phyloP scores from a whole-genome alignment of 1,140 invertebrate species.

The Melanaphis sacchari region DNA sequence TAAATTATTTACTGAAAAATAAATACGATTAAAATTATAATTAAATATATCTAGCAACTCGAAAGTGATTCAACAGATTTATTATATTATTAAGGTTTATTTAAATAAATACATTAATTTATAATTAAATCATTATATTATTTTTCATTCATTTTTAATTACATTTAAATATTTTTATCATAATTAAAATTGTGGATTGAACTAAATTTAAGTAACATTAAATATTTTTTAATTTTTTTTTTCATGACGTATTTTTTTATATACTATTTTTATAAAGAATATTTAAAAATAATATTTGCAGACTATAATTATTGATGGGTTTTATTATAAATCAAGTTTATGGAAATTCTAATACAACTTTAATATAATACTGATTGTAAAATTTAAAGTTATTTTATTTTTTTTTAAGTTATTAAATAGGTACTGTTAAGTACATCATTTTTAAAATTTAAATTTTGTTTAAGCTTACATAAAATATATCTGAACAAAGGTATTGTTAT shows the following conservation, averaged over 20 bases:
- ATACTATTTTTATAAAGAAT: too few species aligned
- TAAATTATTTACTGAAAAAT: background rate
- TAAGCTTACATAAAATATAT: background rate
- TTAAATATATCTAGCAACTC: background rate
- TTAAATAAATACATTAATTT: background rate
- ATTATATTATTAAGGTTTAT: background rate
- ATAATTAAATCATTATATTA: background rate
- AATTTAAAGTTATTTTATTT: background rate
- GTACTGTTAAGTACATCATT: background rate
- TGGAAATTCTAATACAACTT: background rate
- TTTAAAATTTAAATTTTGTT: background rate
- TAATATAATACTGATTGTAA: background rate
- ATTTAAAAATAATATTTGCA: too few species aligned
- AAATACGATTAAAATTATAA: background rate
- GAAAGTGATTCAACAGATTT: background rate
- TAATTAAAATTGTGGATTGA: background rate
- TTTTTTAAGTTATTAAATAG: background rate
- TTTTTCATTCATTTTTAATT: background rate
- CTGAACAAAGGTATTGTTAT: background rate
- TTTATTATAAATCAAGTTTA: background rate
- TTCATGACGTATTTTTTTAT: too few species aligned
- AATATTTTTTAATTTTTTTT: background rate
- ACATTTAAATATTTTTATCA: background rate
- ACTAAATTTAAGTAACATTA: background rate
- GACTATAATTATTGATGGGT: background rate